Evolutionary conservation across 2,113 vertebrate genomes (phyloP).

Genomic region (Brachypteracias leptosomus): DNA sequence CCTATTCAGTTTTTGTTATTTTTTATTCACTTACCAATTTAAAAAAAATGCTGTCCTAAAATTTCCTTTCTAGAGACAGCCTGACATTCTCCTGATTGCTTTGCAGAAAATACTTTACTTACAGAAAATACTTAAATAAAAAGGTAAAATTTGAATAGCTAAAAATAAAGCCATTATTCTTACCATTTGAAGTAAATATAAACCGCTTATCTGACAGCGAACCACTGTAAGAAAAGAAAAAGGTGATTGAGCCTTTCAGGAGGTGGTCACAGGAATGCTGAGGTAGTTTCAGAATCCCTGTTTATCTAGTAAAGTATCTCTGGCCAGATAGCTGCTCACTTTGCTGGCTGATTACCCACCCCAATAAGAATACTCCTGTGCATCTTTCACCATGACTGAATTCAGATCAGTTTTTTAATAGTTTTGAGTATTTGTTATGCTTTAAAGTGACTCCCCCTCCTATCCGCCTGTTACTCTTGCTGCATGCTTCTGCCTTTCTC

Average conservation of each 20-base stretch:
- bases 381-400: not conserved
- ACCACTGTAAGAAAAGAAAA: conserved; percentile 78
- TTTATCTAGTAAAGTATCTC: not conserved
- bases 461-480: not conserved
- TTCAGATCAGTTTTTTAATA: not conserved
- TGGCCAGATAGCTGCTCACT: not conserved
- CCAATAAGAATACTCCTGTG: not conserved
- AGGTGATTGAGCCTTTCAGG: not conserved
- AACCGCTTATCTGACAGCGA: conserved; percentile 84
- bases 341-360: not conserved
- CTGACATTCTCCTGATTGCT: not conserved
- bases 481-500: not conserved
- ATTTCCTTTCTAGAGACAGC: conserved; percentile 17
- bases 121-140: not conserved
- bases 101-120: not conserved
- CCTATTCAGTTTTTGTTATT: not conserved
- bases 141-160: not conserved
- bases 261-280: not conserved
- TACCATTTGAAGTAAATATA: conserved; percentile 83
- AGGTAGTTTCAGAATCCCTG: not conserved
- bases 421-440: not conserved
- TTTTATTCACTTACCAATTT: conserved; percentile 13
- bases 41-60: conserved; percentile 1
- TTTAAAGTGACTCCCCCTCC: not conserved
- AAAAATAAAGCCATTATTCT: conserved; percentile 64